Base-by-base conservation (phyloP, 2,888 invertebrate genomes). In the Trisateles emortualis region DNA sequence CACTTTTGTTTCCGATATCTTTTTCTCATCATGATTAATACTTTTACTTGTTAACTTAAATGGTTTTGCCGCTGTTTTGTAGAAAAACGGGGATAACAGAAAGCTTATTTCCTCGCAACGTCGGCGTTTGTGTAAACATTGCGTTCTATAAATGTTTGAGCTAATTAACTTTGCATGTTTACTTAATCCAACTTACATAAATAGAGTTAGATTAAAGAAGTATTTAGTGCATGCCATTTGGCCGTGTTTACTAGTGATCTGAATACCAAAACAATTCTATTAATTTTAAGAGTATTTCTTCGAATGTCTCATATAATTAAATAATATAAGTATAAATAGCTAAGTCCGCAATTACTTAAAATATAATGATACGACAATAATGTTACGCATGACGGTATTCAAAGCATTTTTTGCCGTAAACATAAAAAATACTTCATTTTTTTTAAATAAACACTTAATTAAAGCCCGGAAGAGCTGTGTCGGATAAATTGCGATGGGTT, bases 1-100 rank as follows among this genome's bases (percentile, higher is more conserved):
- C 83, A 78, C 77, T 81, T 82, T 81, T 83, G 79, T 80, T 63
- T 78, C 79, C 77, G 79, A 84, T 84, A 81, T 84, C 84, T 84
- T 81, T 76, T 80, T 75, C 75, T 65, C 62, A 70, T 59, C 70
- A 78, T 79, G 80, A 83, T 84, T 83, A 84, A 83, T 82, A 81
- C 81, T 79, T 79, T 75, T 76, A 79, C 80, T 84, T 83, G 81
- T 83, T 83, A 79, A 77, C 77, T 78, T 78, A 79, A 81, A 83
- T 76, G 73, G 75, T 76, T 76, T 75, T 74, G 62, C 60, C 72
- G 64, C 65, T 73, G 68, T 66, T 78, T 70, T 69, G 68, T 59
- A 70, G 53, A 53, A 64, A 58, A 67, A 49, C 68, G 71, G 42
- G 42, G 47, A 42, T 38, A 57, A 52, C 24, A 38, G 51, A 58